Percentiles rank a stretch among this genome's conserved stretches.
These are phyloP conservation scores for Taphrorychus bicolor DNA, from an alignment of 2,888 invertebrate genomes.

Conservation along the genomic window DNA sequence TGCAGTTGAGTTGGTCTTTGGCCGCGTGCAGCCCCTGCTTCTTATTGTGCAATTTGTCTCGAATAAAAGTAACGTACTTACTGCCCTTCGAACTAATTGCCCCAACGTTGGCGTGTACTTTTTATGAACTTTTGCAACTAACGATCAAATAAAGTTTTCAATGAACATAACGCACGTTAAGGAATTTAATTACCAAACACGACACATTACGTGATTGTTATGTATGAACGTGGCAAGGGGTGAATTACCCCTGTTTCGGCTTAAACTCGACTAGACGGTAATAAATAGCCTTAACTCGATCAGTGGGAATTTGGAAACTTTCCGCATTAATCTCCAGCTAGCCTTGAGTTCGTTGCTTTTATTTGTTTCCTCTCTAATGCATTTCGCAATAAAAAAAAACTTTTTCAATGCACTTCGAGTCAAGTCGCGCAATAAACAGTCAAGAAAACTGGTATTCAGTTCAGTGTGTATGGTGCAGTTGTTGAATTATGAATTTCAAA, in stretches of 20 bases:
- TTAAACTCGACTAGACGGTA: conserved; percentile 14
- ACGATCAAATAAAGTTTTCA: conserved; percentile 2
- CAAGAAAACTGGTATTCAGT: background rate
- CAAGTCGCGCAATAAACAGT: background rate
- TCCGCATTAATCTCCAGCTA: conserved; percentile 3
- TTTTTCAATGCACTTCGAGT: no score
- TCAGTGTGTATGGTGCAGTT: background rate
- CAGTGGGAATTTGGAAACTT: conserved; percentile 5
- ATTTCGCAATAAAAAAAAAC: background rate
- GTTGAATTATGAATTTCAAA: conserved; percentile 12
- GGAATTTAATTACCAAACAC: conserved; percentile 53
- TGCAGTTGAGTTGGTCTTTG: no score
- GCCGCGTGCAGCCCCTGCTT: no score
- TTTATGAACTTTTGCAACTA: background rate
- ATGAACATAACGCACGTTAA: conserved; percentile 10
- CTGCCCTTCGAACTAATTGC: background rate
- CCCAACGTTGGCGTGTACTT: background rate
- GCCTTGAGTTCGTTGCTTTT: conserved; percentile 3
- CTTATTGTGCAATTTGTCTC: background rate
- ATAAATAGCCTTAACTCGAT: conserved; percentile 17
- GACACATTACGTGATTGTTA: conserved; percentile 52
- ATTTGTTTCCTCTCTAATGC: no score
- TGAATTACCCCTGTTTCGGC: background rate
- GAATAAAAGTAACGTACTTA: background rate
- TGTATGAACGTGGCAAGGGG: conserved; percentile 37